Evolutionary conservation across 2,888 invertebrate genomes (phyloP).

Genomic region (Xestia ashworthii): DNA sequence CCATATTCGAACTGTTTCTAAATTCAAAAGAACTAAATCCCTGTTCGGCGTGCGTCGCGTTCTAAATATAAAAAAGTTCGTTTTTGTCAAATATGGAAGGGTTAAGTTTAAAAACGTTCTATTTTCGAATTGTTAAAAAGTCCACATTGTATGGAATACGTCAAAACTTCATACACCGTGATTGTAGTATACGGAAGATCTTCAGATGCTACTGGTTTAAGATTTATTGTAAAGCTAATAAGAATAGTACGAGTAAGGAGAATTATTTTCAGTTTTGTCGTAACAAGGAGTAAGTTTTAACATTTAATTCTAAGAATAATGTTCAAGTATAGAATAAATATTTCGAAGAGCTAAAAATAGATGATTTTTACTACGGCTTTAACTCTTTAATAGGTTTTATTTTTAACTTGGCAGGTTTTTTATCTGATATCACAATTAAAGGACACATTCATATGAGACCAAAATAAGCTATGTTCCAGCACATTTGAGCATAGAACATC

Average conservation of each 20-base stretch:
- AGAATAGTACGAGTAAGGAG: neutral
- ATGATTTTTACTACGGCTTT: no score
- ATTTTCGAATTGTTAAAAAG: constrained; percentile 90
- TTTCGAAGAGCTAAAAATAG: neutral
- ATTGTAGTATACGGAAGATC: constrained; percentile 71
- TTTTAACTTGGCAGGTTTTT: no score
- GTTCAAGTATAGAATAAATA: neutral
- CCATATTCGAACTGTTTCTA: constrained; percentile 86
- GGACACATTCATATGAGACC: no score
- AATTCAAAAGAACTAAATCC: constrained; percentile 88
- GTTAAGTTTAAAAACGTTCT: constrained; percentile 91
- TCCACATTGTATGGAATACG: constrained; percentile 90
- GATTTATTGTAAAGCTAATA: constrained; percentile 10
- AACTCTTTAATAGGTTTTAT: no score
- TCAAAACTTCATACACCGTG: constrained; percentile 87
- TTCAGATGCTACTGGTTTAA: constrained; percentile 45
- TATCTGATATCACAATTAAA: no score
- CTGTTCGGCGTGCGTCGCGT: constrained; percentile 86
- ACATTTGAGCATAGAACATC: no score
- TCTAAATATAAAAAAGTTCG: constrained; percentile 89
- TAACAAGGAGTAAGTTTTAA: neutral
- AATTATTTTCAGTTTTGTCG: neutral
- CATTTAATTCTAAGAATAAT: neutral
- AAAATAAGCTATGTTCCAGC: no score
- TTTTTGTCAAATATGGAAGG: constrained; percentile 91